Percentiles rank a stretch among this genome's conserved stretches.
These are phyloP conservation scores for Ethmia dodecea DNA, from an alignment of 2,888 invertebrate species.

Conservation along the genomic window DNA sequence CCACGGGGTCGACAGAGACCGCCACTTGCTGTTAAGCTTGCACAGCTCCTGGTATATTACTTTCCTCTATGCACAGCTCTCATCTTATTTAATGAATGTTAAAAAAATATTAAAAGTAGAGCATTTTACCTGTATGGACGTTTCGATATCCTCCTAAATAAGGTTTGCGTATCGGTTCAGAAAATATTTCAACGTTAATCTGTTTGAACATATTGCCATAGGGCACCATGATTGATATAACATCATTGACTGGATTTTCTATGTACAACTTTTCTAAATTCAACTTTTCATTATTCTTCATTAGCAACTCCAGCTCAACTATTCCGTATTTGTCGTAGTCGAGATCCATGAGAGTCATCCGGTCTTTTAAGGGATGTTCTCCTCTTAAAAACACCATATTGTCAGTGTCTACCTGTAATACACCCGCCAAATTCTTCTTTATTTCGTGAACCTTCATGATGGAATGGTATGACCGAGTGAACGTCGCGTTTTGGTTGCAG, in stretches of 20 bases:
- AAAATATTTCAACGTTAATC: conserved; percentile 69
- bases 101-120: too few species aligned
- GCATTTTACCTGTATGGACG: conserved; percentile 81
- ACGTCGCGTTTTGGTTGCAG: conserved; percentile 54
- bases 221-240: conserved; percentile 61
- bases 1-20: too few species aligned
- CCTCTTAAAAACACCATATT: conserved; percentile 68
- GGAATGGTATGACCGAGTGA: conserved; percentile 73
- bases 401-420: conserved; percentile 74
- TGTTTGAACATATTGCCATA: conserved; percentile 53
- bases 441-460: conserved; percentile 76
- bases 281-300: conserved; percentile 54
- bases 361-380: conserved; percentile 55
- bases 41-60: too few species aligned
- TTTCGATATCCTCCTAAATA: conserved; percentile 90
- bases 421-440: conserved; percentile 76
- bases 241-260: conserved; percentile 59
- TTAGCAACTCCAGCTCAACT: conserved; percentile 59
- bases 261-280: conserved; percentile 62
- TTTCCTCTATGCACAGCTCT: too few species aligned
- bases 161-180: conserved; percentile 80
- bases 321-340: conserved; percentile 71
- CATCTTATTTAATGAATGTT: too few species aligned
- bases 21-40: too few species aligned
- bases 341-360: conserved; percentile 58